Evolutionary conservation across 2,888 invertebrate species (phyloP), one percentile per base, ranked within the genome.

Genomic region (Griposia aprilina): DNA sequence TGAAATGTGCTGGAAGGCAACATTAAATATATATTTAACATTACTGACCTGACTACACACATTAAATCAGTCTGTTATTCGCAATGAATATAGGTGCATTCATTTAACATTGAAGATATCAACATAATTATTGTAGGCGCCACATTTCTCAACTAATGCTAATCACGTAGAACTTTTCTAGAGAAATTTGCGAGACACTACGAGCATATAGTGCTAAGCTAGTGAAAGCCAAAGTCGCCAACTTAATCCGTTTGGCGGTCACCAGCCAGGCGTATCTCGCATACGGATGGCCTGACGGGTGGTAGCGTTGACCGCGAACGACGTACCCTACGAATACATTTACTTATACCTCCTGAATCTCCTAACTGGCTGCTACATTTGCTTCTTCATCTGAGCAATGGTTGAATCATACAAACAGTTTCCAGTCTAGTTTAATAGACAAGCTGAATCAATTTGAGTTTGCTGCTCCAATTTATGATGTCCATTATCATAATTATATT

Each of bases 201-300:
- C 48, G 68, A 66, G 72, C 17, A 65, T 73, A 69, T 65, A 75
- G 75, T 80, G 76, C 69, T 87, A 88, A 87, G 89, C 84, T 80
- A 76, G 57, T 11, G n/a, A 78, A 85, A 85, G 80, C 80, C 79
- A 59, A 85, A 87, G 82, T 89, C 79, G 62, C 70, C 50, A 66
- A 76, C 77, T 85, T 89, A 87, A 87, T 87, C 89, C 87, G 78
- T 87, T 87, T 84, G 77, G 87, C 76, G 82, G 85, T 82, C 67
- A 60, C 79, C 79, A 87, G 82, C 81, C 82, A 80, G 77, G n/a
- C 82, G 85, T 78, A 81, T 85, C 80, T 81, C 80, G 73, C 60
- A 62, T 75, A 71, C 73, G 85, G 70, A 84, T 70, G 67, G 73
- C 57, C 57, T 78, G 85, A 79, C 78, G 76, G 66, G 48, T 23